Conservation (phyloP, 2,113 vertebrate genomes). For the Ailuropoda melanoleuca region DNA sequence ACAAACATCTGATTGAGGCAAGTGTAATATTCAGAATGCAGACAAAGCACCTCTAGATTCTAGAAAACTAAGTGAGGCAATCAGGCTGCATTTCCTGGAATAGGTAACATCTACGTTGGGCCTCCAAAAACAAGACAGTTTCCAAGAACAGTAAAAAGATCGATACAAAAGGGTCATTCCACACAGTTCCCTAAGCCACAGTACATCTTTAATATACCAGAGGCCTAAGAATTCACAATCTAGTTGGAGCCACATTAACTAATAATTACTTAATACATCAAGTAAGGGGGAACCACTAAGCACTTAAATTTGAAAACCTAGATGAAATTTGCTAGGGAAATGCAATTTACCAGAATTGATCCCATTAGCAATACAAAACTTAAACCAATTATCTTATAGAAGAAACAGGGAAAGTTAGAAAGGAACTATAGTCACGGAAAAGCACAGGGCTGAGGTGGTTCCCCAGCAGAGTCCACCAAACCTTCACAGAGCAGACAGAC, state of each 20-base stretch:
- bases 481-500: not conserved
- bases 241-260: not conserved
- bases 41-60: not conserved
- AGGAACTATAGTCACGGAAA: not conserved
- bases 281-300: not conserved
- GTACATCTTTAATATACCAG: not conserved
- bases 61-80: not conserved
- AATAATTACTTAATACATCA: not conserved
- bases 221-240: not conserved
- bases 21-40: not conserved
- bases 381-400: not conserved
- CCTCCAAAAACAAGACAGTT: not conserved
- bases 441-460: not conserved
- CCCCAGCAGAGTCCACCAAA: not conserved
- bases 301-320: not conserved
- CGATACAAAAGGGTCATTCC: not conserved
- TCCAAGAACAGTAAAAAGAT: not conserved
- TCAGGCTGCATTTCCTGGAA: not conserved
- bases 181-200: not conserved
- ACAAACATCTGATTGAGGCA: not conserved
- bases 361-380: not conserved
- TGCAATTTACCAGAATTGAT: not conserved
- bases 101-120: not conserved
- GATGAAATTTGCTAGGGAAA: not conserved
- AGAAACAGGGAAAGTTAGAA: slow-evolving; percentile 8